These are phyloP conservation scores for Anagyrus pseudococci DNA, from an alignment of 2,888 invertebrate genomes.

Conservation along the genomic window DNA sequence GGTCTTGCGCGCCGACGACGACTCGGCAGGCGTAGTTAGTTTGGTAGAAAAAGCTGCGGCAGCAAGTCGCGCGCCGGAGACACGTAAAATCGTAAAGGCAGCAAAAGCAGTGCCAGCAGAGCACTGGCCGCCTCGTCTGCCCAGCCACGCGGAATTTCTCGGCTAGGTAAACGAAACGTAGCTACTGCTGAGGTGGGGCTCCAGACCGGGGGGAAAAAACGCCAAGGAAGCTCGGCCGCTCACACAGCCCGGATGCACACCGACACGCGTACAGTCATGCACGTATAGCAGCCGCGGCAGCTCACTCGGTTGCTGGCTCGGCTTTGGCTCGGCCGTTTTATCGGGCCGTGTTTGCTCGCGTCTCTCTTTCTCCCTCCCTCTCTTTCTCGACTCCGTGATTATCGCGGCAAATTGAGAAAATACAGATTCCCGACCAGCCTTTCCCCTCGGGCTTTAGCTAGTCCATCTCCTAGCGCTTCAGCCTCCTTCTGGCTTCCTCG, in stretches of 20 bases:
- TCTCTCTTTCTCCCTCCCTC: too few relatives aligned
- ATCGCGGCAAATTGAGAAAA: neutral
- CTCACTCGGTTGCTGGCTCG: too few relatives aligned
- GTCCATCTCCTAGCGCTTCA: too few relatives aligned
- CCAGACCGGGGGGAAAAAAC: neutral
- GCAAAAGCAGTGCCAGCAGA: neutral
- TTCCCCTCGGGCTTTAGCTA: too few relatives aligned
- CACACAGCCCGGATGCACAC: neutral
- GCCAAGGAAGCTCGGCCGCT: neutral
- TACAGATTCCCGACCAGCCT: too few relatives aligned
- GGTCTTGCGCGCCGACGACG: neutral
- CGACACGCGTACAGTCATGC: neutral
- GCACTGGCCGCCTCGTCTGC: slow-evolving; percentile 12
- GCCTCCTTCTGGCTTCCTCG: too few relatives aligned
- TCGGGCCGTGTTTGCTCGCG: neutral
- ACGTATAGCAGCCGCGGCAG: too few relatives aligned
- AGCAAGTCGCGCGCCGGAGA: slow-evolving; percentile 21
- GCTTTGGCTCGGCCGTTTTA: neutral
- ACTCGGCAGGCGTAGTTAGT: slow-evolving; percentile 19
- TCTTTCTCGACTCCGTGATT: neutral
- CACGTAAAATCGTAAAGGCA: slow-evolving; percentile 22
- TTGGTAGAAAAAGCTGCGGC: slow-evolving; percentile 30
- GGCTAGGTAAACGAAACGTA: slow-evolving; percentile 20
- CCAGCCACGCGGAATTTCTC: slow-evolving; percentile 18
- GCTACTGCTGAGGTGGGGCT: too few relatives aligned